Evolutionary conservation across 1,140 invertebrate species (phyloP).

Genomic region (Sminthurinus signatus): DNA sequence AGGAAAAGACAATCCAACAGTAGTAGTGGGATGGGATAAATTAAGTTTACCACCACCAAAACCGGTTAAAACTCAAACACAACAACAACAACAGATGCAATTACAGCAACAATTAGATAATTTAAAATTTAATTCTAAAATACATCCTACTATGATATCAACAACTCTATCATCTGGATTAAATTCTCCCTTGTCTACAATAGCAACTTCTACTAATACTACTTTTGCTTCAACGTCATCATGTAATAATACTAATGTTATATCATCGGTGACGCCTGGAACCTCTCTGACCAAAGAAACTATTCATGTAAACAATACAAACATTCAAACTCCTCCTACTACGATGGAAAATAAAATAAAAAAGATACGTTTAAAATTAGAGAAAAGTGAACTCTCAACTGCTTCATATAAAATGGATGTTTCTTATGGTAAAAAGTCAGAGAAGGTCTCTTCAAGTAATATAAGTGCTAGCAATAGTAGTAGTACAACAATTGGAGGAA

Average conservation of each 20-base stretch:
- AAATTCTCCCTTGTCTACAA: too few relatives aligned
- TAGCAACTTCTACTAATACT: too few relatives aligned
- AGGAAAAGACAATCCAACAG: slow-evolving; percentile 8
- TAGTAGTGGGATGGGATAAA: not conserved
- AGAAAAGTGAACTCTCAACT: slow-evolving; percentile 61
- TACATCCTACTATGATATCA: too few relatives aligned
- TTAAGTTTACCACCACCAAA: slow-evolving; percentile 2
- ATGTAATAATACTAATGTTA: too few relatives aligned
- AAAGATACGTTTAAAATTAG: slow-evolving; percentile 1
- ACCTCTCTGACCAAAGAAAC: not conserved
- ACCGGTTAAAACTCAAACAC: slow-evolving; percentile 10
- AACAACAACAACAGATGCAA: too few relatives aligned
- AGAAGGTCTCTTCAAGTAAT: slow-evolving; percentile 44
- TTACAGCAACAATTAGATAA: too few relatives aligned
- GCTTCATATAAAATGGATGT: slow-evolving; percentile 70
- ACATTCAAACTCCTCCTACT: too few relatives aligned
- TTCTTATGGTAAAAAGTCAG: slow-evolving; percentile 57
- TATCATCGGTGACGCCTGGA: too few relatives aligned
- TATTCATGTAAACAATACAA: slow-evolving; percentile 3
- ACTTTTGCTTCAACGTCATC: too few relatives aligned
- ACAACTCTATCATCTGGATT: too few relatives aligned
- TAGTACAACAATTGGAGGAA: too few relatives aligned
- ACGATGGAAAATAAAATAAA: slow-evolving; percentile 15
- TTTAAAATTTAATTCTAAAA: slow-evolving; percentile 13
- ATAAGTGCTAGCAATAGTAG: too few relatives aligned